Base-by-base conservation (phyloP, 2,888 invertebrate species). In the Tetropium fuscum region DNA sequence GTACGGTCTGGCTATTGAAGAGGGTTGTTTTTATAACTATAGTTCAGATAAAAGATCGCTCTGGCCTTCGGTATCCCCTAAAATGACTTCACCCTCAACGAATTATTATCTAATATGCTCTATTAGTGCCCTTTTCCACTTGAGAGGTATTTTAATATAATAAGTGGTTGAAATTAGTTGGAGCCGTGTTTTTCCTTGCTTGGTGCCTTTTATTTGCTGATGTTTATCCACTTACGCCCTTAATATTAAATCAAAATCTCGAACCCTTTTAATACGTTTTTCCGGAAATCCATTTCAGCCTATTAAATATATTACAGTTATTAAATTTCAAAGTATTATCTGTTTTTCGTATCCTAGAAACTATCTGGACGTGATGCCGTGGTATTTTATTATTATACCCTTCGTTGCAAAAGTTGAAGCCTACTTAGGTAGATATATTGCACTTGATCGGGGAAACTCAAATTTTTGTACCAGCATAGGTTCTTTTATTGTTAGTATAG, bases 61-160 rank as follows among this genome's bases (percentile, higher is more conserved):
- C 51, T 43, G 53, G 53, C 60, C 58, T 60, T 60, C 54, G 60
- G 53, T 60, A 60, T 58, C 60, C 60, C 64, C 53, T 58, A 60
- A 60, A 64, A 64, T 60, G 64, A 64, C 64, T 62, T 61, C 64
- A 60, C 64, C 64, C 64, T 65, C 59, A 27, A 62, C 62, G 58
- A 62, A 62, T 64, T 65, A 64, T 64, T 64, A 62, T 65, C 60
- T 65, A 62, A 65, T 65, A 55, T 38, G 60, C 47, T 36, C 60
- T 60, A 57, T 65, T 61, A 54, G 36, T 25, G 53, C 48, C 56
- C 60, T 65, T 54, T 62, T 59, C 56, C 64, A 57, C 62, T 48
- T 58, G 62, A 65, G 62, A 65, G 55, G 59, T 55, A 61, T 61
- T 64, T 64, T 64, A 65, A 65, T 64, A 58, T 58, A 57, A 65